phyloP scores from a whole-genome alignment of 2,797 vertebrate genomes.

The Eidolon dupreanum region DNA sequence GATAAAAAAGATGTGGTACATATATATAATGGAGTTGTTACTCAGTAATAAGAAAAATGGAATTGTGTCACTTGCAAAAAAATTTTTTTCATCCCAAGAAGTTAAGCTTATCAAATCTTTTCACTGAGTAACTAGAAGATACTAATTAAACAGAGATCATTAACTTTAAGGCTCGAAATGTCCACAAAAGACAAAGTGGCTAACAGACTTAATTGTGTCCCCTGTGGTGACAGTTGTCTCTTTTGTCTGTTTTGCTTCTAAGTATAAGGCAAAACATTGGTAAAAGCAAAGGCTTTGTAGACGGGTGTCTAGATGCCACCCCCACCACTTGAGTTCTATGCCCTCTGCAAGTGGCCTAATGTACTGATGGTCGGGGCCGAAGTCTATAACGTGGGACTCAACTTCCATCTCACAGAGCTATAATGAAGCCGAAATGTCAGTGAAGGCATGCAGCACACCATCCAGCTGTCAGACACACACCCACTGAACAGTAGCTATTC shows the following conservation, averaged over 20 bases:
- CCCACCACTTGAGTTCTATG: not conserved
- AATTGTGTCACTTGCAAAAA: too few relatives aligned
- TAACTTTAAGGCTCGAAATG: not conserved
- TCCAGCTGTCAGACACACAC: not conserved
- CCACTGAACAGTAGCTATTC: not conserved
- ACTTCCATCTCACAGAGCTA: not conserved
- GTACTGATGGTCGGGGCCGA: not conserved
- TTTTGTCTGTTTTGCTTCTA: not conserved
- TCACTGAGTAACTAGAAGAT: constrained; percentile 35
- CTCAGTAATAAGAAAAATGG: too few relatives aligned
- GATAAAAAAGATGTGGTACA: too few relatives aligned
- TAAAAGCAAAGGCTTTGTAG: not conserved
- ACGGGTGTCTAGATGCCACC: too few relatives aligned
- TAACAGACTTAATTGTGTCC: not conserved
- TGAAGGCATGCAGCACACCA: not conserved
- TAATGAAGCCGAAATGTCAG: not conserved
- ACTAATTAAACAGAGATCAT: constrained; percentile 10
- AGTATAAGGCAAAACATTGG: not conserved
- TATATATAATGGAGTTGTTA: too few relatives aligned
- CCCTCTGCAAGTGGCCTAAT: not conserved
- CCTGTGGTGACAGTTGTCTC: not conserved
- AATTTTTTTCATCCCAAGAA: not conserved
- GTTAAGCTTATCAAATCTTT: constrained; percentile 37
- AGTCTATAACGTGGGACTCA: not conserved
- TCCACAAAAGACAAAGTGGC: not conserved